These are phyloP conservation scores for Helostoma temminkii DNA, from an alignment of 2,797 vertebrate species.

Conservation along the genomic window DNA sequence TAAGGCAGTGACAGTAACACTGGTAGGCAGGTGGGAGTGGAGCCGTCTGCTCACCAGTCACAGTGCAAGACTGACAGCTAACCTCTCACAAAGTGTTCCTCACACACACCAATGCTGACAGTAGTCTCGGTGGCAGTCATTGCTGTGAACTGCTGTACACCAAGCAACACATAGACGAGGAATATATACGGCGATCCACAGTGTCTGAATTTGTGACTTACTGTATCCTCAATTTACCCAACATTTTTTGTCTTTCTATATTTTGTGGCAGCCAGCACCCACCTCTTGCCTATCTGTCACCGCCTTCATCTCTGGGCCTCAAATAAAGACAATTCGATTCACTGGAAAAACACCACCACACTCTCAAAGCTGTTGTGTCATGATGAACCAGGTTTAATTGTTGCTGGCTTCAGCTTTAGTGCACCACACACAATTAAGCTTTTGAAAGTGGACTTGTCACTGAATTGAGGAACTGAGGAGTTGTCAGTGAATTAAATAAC, in stretches of 20 bases:
- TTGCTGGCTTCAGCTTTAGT: conserved; percentile 8
- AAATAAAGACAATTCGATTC: conserved; percentile 39
- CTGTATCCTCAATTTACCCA: conserved; percentile 16
- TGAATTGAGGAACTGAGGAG: too few relatives aligned
- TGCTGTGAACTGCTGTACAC: conserved; percentile 9
- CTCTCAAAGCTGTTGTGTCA: conserved; percentile 21
- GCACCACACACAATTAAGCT: conserved; percentile 27
- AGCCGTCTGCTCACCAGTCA: conserved; percentile 69
- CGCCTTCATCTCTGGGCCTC: conserved; percentile 21
- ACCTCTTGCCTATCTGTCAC: conserved; percentile 26
- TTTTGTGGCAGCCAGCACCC: conserved; percentile 11
- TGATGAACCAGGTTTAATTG: conserved; percentile 38
- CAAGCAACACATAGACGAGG: conserved; percentile 17
- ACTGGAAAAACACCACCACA: not conserved
- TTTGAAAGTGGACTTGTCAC: conserved; percentile 38
- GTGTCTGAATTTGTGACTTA: conserved; percentile 12
- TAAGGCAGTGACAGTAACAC: conserved; percentile 67
- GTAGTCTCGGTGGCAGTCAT: not conserved
- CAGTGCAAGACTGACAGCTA: conserved; percentile 58
- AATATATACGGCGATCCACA: conserved; percentile 11
- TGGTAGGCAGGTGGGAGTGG: conserved; percentile 69
- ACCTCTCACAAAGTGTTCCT: conserved; percentile 28
- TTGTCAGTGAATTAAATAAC: conserved; percentile 39
- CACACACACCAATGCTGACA: conserved; percentile 20
- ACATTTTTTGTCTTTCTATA: conserved; percentile 2